These are phyloP conservation scores for Eubasilissa regina DNA, from an alignment of 1,140 invertebrate genomes.

Conservation along the genomic window DNA sequence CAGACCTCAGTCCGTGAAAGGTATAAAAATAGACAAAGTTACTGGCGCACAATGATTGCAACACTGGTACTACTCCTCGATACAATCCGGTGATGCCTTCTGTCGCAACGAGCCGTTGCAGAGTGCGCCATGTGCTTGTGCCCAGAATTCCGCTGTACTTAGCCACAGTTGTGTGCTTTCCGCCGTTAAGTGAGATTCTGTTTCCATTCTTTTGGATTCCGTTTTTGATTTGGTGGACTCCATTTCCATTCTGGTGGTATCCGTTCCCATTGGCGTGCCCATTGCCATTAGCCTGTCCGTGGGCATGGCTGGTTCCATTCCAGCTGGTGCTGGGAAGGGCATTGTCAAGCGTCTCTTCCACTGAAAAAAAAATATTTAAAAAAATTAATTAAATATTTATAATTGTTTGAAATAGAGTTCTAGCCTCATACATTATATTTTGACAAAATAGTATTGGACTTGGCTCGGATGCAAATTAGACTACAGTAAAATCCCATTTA, in stretches of 20 bases:
- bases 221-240: constrained; percentile 8
- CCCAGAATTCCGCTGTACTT: constrained; percentile 30
- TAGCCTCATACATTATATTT: background rate
- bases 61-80: constrained; percentile 85
- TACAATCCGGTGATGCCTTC: constrained; percentile 85
- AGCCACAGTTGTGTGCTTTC: background rate
- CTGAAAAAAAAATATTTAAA: constrained; percentile 31
- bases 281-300: constrained; percentile 32
- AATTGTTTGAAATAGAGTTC: background rate
- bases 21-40: constrained; percentile 96
- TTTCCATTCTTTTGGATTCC: constrained; percentile 11
- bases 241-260: constrained; percentile 16
- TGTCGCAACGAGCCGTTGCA: constrained; percentile 76
- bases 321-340: constrained; percentile 36
- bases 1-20: constrained; percentile 86
- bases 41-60: constrained; percentile 87
- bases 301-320: constrained; percentile 1
- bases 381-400: background rate
- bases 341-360: constrained; percentile 46
- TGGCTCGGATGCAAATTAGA: no score
- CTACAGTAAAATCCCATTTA: no score
- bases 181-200: background rate
- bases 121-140: constrained; percentile 69
- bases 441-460: no score
- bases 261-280: constrained; percentile 28